A percentile compares a stretch with the other conserved stretches of the same genome.
phyloP scores from a whole-genome alignment of 2,113 vertebrate genomes.

The Cranoglanis bouderius region DNA sequence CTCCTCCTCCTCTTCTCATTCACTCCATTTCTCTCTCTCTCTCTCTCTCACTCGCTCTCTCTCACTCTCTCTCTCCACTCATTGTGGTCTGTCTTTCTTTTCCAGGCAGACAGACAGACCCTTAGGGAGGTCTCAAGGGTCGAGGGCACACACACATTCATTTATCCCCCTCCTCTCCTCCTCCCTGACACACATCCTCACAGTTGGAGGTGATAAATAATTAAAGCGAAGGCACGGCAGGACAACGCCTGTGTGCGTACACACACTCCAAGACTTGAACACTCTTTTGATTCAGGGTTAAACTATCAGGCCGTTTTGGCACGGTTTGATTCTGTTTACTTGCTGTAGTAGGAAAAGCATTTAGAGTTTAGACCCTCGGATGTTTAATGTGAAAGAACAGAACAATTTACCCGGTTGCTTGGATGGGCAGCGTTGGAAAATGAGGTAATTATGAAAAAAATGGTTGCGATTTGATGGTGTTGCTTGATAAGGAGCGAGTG shows the following conservation, averaged over 20 bases:
- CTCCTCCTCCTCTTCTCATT: constrained; percentile 18
- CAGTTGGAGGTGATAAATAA: constrained; percentile 77
- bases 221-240: constrained; percentile 72
- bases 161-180: constrained; percentile 64
- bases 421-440: background rate
- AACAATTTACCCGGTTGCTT: background rate
- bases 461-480: background rate
- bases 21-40: constrained; percentile 6
- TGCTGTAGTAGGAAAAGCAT: too few relatives aligned
- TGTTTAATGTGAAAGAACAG: constrained; percentile 7
- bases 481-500: background rate
- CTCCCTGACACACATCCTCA: constrained; percentile 69
- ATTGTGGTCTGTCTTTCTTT: constrained; percentile 42
- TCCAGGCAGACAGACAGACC: constrained; percentile 49
- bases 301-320: background rate
- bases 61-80: constrained; percentile 20
- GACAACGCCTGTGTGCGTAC: constrained; percentile 59
- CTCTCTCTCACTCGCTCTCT: background rate
- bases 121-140: constrained; percentile 58
- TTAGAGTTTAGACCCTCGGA: background rate
- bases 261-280: constrained; percentile 19
- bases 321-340: background rate
- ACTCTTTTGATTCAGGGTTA: constrained; percentile 34
- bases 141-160: constrained; percentile 66
- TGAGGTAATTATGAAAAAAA: background rate